Conservation (phyloP, 2,797 vertebrate genomes). For the Darevskia mixta region DNA sequence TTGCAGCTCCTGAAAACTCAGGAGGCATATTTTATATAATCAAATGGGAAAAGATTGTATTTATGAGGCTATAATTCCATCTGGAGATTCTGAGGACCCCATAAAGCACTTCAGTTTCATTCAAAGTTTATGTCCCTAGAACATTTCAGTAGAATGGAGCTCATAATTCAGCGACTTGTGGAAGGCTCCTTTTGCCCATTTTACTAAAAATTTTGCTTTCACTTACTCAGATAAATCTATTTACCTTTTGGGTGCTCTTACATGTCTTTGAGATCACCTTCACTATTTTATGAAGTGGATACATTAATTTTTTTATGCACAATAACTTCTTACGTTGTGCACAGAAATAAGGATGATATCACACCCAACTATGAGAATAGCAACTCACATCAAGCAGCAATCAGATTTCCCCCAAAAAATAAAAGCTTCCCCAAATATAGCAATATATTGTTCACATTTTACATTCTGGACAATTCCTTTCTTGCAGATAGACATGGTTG, state of each 20-base stretch:
- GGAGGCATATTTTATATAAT: neutral
- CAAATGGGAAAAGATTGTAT: neutral
- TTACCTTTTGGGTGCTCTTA: neutral
- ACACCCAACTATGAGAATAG: neutral
- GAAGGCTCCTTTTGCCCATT: neutral
- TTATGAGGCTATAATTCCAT: neutral
- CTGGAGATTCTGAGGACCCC: neutral
- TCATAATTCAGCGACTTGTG: neutral
- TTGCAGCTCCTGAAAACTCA: neutral
- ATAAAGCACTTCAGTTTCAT: neutral
- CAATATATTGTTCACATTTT: neutral
- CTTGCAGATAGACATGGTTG: neutral
- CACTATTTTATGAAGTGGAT: neutral
- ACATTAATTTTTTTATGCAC: neutral
- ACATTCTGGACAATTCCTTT: constrained; percentile 25
- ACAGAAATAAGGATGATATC: neutral
- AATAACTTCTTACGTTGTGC: neutral
- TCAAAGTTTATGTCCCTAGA: neutral
- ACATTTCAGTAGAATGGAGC: neutral
- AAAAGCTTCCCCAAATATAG: neutral
- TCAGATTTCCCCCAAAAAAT: neutral
- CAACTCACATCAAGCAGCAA: neutral
- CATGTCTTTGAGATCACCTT: neutral
- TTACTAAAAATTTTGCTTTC: neutral
- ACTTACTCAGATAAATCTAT: neutral